A percentile compares a stretch with the other conserved stretches of the same genome.
These are phyloP conservation scores for Erpornis zantholeuca DNA, from an alignment of 2,113 vertebrate species.

Conservation along the genomic window DNA sequence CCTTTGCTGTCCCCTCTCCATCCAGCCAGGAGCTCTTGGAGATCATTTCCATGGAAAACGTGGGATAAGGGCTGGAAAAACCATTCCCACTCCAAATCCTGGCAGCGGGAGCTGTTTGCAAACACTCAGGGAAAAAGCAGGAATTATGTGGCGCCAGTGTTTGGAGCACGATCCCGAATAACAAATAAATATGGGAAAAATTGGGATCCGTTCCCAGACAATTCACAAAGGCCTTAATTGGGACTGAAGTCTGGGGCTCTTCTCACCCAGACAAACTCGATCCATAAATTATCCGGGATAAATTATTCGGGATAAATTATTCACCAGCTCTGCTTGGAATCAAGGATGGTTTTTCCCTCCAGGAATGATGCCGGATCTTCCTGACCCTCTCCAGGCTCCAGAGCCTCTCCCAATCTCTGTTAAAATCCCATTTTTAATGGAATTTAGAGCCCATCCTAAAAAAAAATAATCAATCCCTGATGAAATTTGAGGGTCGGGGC, in stretches of 20 bases:
- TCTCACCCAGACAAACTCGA: conserved; percentile 11
- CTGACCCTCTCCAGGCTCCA: background rate
- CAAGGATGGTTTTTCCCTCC: background rate
- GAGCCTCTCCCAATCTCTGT: background rate
- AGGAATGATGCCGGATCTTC: background rate
- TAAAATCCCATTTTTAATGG: background rate
- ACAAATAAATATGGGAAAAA: conserved; percentile 46
- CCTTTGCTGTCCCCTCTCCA: fast-evolving
- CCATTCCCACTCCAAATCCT: fast-evolving
- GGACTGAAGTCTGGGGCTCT: conserved; percentile 21
- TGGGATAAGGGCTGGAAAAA: background rate
- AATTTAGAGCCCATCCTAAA: background rate
- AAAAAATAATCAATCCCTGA: background rate
- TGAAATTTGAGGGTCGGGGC: background rate
- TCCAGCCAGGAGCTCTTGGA: background rate
- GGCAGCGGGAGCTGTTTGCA: conserved; percentile 18
- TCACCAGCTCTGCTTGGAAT: background rate
- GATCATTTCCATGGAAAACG: background rate
- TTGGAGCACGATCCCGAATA: background rate
- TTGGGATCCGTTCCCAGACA: conserved; percentile 59
- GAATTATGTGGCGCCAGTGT: background rate
- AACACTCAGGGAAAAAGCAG: background rate
- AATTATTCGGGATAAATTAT: conserved; percentile 26
- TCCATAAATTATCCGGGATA: background rate
- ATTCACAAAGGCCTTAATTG: conserved; percentile 63